Base-by-base conservation (phyloP, 2,888 invertebrate genomes). In the Megaustenia siamemsis region DNA sequence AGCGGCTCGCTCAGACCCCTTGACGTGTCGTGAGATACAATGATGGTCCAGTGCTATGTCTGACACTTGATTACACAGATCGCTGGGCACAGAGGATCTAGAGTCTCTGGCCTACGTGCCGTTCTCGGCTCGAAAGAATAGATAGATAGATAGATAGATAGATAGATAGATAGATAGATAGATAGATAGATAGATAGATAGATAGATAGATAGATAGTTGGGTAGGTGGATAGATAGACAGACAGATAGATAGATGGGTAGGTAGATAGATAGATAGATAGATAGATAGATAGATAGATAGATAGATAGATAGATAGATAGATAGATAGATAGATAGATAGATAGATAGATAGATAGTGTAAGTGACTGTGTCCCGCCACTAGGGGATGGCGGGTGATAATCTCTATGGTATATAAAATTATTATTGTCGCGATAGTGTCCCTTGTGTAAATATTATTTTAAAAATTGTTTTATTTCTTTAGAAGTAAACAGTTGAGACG, bases 141-240 rank as follows among this genome's bases (percentile, higher is more conserved):
- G 68, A 68, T 68, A 68, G 68, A 68, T 68, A 68, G 68, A 68
- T 68, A 68, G 68, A 68, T 68, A 32, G 35, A 32, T 32, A 32
- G 24, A 68, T 18, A 68, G 24, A 32, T 32, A 32, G 35, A 32
- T 68, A 68, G 68, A 68, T 68, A 68, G 68, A 68, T 68, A 68
- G 63, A 63, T 71, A 71, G 71, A 40, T 71, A 71, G 71, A 38
- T 38, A 40, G 35, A 71, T 35, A 38, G 40, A 40, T 71, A 71
- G 71, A 63, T 49, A 49, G 53, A 35, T 38, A 69, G 35, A 69
- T 69, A 69, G 35, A 69, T 69, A 69, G 35, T 32, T 69, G 8
- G 10, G 38, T 21, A 12, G 6, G 15, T 6, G 43, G 10, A 21
- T 21, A 43, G 21, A 43, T 40, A 73, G 40, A 73, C 10, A 73